These are phyloP conservation scores for Drosophila hamatofila DNA, from an alignment of 2,888 invertebrate species.

Conservation along the genomic window DNA sequence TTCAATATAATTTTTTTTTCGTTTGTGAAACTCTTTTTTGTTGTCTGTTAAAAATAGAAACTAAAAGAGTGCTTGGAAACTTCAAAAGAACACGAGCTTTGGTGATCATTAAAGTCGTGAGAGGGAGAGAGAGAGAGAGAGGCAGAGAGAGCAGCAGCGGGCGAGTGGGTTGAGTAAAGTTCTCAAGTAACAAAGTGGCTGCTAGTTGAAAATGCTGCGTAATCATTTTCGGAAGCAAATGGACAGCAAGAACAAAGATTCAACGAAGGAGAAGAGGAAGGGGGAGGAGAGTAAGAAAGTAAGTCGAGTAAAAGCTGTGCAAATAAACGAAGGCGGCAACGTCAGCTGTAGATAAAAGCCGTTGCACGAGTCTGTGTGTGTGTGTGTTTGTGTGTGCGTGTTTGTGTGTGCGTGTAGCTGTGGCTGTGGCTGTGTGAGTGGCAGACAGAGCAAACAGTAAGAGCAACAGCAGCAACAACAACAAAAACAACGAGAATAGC, in stretches of 20 bases:
- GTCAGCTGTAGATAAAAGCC: slow-evolving; percentile 61
- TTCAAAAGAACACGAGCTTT: slow-evolving; percentile 40
- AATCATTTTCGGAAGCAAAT: slow-evolving; percentile 75
- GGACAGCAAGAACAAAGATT: slow-evolving; percentile 29
- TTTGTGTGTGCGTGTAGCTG: not conserved
- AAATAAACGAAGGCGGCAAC: slow-evolving; percentile 63
- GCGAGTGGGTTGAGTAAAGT: slow-evolving; percentile 2
- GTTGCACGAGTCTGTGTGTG: slow-evolving; percentile 6
- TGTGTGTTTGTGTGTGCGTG: not conserved
- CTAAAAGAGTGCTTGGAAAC: slow-evolving; percentile 18
- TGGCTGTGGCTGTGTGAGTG: slow-evolving; percentile 7
- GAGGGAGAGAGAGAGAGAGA: no score
- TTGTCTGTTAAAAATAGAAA: slow-evolving; percentile 64
- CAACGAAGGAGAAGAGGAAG: not conserved
- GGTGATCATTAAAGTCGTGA: slow-evolving; percentile 36
- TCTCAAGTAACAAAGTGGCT: slow-evolving; percentile 53
- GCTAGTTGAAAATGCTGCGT: slow-evolving; percentile 67
- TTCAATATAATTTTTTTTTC: slow-evolving; percentile 21
- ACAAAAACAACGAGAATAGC: slow-evolving; percentile 43
- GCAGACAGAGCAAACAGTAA: slow-evolving; percentile 53
- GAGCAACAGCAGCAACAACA: slow-evolving; percentile 35
- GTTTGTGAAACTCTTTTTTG: slow-evolving; percentile 29
- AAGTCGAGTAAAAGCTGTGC: slow-evolving; percentile 66
- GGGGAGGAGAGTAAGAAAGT: not conserved
- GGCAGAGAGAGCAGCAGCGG: not conserved